A percentile compares a stretch with the other conserved stretches of the same genome.
Conservation (phyloP, 2,797 vertebrate genomes). For the Gymnothorax reevesii region DNA sequence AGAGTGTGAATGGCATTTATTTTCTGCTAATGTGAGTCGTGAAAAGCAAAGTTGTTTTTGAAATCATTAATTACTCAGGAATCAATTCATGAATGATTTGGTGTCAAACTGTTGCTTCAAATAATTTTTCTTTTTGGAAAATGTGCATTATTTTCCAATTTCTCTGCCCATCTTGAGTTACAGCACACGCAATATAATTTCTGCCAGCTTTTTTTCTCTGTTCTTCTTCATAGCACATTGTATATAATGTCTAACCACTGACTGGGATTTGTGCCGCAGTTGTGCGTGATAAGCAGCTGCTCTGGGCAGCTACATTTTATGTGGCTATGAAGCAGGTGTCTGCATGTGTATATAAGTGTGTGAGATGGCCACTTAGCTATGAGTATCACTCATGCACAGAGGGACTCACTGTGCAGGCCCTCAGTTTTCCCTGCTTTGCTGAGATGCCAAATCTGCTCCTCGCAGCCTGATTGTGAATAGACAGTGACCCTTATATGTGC, state of each 20-base stretch:
- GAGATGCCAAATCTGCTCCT: neutral
- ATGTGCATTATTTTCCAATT: neutral
- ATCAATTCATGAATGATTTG: neutral
- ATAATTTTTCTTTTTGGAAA: neutral
- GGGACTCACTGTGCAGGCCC: neutral
- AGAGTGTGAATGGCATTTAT: neutral
- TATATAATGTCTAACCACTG: neutral
- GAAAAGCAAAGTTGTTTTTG: neutral
- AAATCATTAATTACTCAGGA: neutral
- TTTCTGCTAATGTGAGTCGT: neutral
- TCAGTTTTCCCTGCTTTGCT: neutral
- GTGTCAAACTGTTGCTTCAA: neutral
- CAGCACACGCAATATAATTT: neutral
- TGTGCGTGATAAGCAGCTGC: neutral
- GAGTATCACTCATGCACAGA: neutral
- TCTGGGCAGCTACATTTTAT: neutral
- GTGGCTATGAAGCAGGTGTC: neutral
- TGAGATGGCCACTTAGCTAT: slow-evolving; percentile 1
- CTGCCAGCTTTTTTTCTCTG: neutral
- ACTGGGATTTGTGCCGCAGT: neutral
- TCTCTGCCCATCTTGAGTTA: neutral
- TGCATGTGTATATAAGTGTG: neutral
- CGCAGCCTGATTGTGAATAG: slow-evolving; percentile 40
- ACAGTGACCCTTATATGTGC: neutral
- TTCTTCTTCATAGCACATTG: neutral